These are phyloP conservation scores for Hoplostethus mediterraneus DNA, from an alignment of 2,797 vertebrate species.

Conservation along the genomic window DNA sequence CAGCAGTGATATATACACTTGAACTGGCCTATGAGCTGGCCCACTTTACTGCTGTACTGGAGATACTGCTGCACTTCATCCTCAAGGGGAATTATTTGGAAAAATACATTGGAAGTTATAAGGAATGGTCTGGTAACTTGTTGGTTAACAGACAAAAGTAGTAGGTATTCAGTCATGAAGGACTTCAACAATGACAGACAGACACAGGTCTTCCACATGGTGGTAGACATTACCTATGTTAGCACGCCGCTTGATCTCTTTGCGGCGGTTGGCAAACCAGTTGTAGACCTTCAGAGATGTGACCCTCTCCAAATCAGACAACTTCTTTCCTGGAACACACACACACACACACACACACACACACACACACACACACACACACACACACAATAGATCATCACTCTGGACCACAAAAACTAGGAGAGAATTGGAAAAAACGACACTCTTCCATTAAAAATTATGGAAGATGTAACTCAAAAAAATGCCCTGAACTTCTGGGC, in stretches of 20 bases:
- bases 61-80: too few relatives aligned
- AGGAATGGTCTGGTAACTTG: too few relatives aligned
- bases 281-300: slow-evolving; percentile 99
- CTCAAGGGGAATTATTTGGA: too few relatives aligned
- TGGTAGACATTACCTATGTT: slow-evolving; percentile 95
- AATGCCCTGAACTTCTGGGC: too few relatives aligned
- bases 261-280: slow-evolving; percentile 98
- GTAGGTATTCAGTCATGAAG: too few relatives aligned
- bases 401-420: background rate
- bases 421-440: background rate
- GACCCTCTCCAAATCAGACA: slow-evolving; percentile 96
- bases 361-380: background rate
- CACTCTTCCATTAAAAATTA: background rate
- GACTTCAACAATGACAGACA: background rate
- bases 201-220: slow-evolving; percentile 21
- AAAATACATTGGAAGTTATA: too few relatives aligned
- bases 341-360: slow-evolving; percentile 1
- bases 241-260: slow-evolving; percentile 98
- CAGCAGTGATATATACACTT: too few relatives aligned
- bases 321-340: slow-evolving; percentile 89
- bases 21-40: too few relatives aligned
- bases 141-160: too few relatives aligned
- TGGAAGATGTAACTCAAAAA: background rate
- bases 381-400: background rate
- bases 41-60: too few relatives aligned